Conservation (phyloP, 2,113 vertebrate species). For the Carlito syrichta region DNA sequence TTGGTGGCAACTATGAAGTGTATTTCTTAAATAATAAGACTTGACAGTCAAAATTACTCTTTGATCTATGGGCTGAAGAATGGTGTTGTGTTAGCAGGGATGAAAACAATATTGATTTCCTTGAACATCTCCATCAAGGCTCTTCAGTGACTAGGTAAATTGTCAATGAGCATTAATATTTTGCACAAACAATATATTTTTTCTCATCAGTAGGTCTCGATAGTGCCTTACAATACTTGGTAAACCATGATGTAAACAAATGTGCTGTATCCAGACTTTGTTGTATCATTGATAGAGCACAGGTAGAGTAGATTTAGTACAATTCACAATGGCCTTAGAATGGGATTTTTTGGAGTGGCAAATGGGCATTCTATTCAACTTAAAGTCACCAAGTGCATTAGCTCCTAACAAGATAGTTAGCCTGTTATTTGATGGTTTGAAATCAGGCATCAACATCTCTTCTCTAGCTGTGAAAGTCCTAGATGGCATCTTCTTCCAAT, state of each 20-base stretch:
- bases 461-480: background rate
- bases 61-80: background rate
- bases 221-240: background rate
- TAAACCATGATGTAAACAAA: background rate
- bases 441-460: background rate
- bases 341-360: background rate
- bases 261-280: background rate
- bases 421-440: background rate
- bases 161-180: background rate
- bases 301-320: background rate
- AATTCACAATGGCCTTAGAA: background rate
- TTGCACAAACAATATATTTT: background rate
- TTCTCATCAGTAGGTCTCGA: background rate
- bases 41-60: background rate
- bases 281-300: background rate
- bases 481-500: background rate
- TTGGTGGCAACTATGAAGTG: background rate
- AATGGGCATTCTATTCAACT: background rate
- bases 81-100: background rate
- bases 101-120: background rate
- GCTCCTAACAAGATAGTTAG: background rate
- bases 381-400: background rate
- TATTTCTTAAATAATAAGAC: background rate
- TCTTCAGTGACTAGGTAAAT: background rate
- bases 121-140: background rate